These are phyloP conservation scores for Seriola dumerili DNA, from an alignment of 2,113 vertebrate species.

Conservation along the genomic window DNA sequence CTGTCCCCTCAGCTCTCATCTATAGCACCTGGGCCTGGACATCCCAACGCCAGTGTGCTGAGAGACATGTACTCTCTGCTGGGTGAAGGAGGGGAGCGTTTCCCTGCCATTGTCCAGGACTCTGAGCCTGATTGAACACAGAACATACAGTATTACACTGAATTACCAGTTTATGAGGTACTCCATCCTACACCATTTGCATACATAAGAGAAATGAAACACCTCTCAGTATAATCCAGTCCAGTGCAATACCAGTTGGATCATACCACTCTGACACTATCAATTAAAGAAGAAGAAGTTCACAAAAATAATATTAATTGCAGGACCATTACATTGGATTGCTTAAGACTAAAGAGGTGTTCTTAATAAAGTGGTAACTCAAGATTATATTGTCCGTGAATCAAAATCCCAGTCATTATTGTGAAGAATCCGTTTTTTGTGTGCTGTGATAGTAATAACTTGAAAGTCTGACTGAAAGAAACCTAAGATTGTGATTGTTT, in stretches of 20 bases:
- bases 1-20: constrained; percentile 83
- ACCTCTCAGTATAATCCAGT: neutral
- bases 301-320: neutral
- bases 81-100: constrained; percentile 86
- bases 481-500: neutral
- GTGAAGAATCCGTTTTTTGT: neutral
- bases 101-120: constrained; percentile 89
- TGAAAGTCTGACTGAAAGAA: neutral
- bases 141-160: constrained; percentile 1
- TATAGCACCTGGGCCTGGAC: constrained; percentile 36
- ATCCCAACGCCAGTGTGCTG: constrained; percentile 66
- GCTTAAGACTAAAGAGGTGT: neutral
- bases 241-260: neutral
- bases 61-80: constrained; percentile 89
- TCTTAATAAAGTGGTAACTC: constrained; percentile 7
- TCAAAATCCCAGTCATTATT: neutral
- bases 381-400: neutral
- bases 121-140: constrained; percentile 79
- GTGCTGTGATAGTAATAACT: neutral
- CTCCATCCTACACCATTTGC: neutral
- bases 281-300: neutral
- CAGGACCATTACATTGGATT: neutral
- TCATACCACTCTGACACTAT: neutral
- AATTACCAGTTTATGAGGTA: constrained; percentile 2
- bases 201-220: neutral